Conservation (phyloP, 2,888 invertebrate genomes). For the Mermis nigrescens region DNA sequence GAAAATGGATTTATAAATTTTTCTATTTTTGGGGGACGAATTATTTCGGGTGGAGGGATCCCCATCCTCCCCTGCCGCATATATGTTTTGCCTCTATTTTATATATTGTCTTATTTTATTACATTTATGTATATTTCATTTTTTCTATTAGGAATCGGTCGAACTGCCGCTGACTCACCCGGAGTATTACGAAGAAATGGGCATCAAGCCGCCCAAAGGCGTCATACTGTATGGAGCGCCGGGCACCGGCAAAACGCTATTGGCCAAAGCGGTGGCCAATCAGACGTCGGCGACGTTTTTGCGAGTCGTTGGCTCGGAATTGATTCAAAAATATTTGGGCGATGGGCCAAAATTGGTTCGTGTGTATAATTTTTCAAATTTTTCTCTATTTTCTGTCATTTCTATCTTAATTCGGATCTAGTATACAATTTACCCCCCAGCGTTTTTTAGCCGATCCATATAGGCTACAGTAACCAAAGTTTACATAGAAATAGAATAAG, state of each 20-base stretch:
- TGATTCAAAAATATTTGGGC: constrained; percentile 93
- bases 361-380: no score
- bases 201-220: constrained; percentile 96
- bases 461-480: no score
- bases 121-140: not conserved
- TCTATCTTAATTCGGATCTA: no score
- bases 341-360: constrained; percentile 95
- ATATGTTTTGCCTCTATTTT: not conserved
- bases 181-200: constrained; percentile 99
- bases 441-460: no score
- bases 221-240: constrained; percentile 94
- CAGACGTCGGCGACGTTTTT: constrained; percentile 97
- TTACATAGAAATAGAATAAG: no score
- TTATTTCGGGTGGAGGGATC: not conserved
- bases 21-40: no score
- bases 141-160: constrained; percentile 55
- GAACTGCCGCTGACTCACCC: constrained; percentile 95
- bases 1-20: no score
- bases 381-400: no score
- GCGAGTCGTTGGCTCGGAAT: constrained; percentile 92
- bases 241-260: constrained; percentile 88
- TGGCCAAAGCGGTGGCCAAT: constrained; percentile 97
- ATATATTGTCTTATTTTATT: not conserved
- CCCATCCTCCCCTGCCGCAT: no score
- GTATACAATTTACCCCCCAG: no score